Conservation (phyloP, 37 sponge, comb jelly and placozoan genomes). For the Axinella damicornis region DNA sequence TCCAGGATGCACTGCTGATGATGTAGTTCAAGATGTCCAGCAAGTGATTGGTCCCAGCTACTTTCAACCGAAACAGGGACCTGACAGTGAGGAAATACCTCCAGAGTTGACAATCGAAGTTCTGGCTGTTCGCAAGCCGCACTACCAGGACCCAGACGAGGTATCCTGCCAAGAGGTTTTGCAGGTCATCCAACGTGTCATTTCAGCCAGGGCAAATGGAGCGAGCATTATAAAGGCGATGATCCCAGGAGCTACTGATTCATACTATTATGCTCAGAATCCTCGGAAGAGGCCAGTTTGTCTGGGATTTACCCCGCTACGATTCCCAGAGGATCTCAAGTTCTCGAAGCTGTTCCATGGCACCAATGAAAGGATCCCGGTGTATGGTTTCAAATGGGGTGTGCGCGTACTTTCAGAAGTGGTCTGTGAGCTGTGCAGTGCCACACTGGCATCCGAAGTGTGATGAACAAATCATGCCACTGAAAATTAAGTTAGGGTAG, state of each 20-base stretch:
- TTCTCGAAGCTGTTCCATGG: conserved; percentile 77
- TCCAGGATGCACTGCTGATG: conserved; percentile 74
- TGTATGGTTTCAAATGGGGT: conserved; percentile 88
- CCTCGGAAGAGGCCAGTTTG: conserved; percentile 75
- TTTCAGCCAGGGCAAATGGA: conserved; percentile 49
- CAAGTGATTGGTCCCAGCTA: conserved; percentile 51
- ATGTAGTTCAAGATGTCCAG: conserved; percentile 65
- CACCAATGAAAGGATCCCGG: conserved; percentile 82
- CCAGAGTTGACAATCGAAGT: conserved; percentile 67
- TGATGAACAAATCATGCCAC: too few species aligned
- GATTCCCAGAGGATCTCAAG: conserved; percentile 62
- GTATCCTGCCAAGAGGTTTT: conserved; percentile 34
- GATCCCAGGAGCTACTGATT: conserved; percentile 78
- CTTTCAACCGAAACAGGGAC: not conserved
- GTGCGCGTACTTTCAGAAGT: conserved; percentile 68
- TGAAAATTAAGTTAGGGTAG: too few species aligned
- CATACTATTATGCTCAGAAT: conserved; percentile 45
- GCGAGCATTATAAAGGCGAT: conserved; percentile 49
- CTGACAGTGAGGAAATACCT: conserved; percentile 24
- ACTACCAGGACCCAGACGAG: conserved; percentile 53
- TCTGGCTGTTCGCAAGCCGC: conserved; percentile 8
- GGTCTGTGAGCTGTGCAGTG: conserved; percentile 54
- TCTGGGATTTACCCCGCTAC: conserved; percentile 73
- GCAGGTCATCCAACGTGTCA: conserved; percentile 30
- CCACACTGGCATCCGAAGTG: not conserved